These are phyloP conservation scores for Steinernema feltiae DNA, from an alignment of 1,140 invertebrate species.

Conservation along the genomic window DNA sequence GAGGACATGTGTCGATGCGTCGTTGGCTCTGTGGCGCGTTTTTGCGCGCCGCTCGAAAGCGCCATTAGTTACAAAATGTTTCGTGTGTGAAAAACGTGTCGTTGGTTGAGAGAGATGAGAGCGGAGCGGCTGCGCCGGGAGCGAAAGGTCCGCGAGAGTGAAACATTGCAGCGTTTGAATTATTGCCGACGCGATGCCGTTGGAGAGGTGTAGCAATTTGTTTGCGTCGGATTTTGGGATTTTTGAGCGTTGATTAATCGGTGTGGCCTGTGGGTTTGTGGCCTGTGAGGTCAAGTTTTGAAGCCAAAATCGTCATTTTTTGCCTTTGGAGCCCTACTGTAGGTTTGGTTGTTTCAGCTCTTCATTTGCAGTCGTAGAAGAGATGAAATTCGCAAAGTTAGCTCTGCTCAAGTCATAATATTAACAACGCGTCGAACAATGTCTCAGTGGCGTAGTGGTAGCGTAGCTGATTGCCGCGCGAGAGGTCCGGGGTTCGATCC, in stretches of 20 bases:
- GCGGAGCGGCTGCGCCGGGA: neutral
- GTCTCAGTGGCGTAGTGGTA: too few species aligned
- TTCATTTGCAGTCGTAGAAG: neutral
- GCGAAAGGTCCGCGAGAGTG: neutral
- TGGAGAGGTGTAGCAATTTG: neutral
- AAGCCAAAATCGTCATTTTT: neutral
- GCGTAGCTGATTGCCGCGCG: too few species aligned
- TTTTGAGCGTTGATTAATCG: neutral
- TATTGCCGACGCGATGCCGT: neutral
- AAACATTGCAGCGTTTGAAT: conserved; percentile 11
- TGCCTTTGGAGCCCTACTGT: too few species aligned
- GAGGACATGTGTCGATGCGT: neutral
- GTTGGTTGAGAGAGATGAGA: neutral
- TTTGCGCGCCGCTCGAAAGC: neutral
- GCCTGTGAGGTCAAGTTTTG: neutral
- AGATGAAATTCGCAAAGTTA: too few species aligned
- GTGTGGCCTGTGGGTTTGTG: too few species aligned
- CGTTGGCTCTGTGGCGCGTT: neutral
- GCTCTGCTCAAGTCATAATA: too few species aligned
- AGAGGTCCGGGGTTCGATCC: too few species aligned
- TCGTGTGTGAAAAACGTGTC: conserved; percentile 8
- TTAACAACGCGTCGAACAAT: too few species aligned
- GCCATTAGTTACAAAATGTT: conserved; percentile 13
- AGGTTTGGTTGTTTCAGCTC: neutral
- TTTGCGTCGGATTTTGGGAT: too few species aligned